Conservation (phyloP, 2,113 vertebrate species). For the Telmatochromis bifrenatus region DNA sequence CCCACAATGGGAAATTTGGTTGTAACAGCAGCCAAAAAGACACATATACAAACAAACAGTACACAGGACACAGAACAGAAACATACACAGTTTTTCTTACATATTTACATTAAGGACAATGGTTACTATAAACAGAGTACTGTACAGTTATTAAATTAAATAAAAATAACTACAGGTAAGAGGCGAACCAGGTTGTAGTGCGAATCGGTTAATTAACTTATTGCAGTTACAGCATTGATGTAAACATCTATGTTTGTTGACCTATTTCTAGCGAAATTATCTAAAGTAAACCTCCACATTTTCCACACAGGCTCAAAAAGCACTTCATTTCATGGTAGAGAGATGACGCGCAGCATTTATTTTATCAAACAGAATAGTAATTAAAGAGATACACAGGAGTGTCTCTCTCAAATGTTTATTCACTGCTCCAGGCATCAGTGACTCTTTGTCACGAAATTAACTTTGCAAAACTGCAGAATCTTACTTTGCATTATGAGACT, state of each 20-base stretch:
- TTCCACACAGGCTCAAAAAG: not conserved
- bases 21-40: too few relatives aligned
- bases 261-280: slow-evolving; percentile 11
- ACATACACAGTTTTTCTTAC: too few relatives aligned
- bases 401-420: slow-evolving; percentile 26
- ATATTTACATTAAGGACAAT: too few relatives aligned
- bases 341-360: not conserved
- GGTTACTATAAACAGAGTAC: too few relatives aligned
- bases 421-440: not conserved
- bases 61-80: too few relatives aligned
- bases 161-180: too few relatives aligned
- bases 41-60: too few relatives aligned
- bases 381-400: slow-evolving; percentile 22
- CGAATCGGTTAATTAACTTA: too few relatives aligned
- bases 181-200: too few relatives aligned
- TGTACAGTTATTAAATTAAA: too few relatives aligned
- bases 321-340: slow-evolving; percentile 39
- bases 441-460: slow-evolving; percentile 5
- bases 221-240: too few relatives aligned
- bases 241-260: not conserved
- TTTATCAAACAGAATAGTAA: slow-evolving; percentile 30
- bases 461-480: not conserved
- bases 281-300: slow-evolving; percentile 12
- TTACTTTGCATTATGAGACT: not conserved
- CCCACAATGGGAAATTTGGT: too few relatives aligned